Percentiles rank a stretch among this genome's conserved stretches.
Conservation (phyloP, 2,888 invertebrate genomes). For the Leptinotarsa rubiginosa region DNA sequence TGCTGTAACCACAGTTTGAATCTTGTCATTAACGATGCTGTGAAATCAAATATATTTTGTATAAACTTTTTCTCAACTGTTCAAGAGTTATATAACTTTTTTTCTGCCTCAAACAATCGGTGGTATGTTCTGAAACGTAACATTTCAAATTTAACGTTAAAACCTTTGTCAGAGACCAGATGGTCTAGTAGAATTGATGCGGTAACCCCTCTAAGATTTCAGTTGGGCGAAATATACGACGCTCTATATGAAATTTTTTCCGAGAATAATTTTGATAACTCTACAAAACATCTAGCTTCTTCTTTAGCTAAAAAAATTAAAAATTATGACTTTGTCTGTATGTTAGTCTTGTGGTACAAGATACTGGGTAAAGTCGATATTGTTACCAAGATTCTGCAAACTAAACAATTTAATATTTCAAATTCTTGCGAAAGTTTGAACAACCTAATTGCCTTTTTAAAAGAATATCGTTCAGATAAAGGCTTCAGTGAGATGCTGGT, state of each 20-base stretch:
- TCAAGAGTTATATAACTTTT: constrained; percentile 18
- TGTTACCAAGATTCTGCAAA: constrained; percentile 5
- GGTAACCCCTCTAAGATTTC: constrained; percentile 3
- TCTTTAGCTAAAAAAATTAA: not conserved
- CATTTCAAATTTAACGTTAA: constrained; percentile 6
- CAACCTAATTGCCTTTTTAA: not conserved
- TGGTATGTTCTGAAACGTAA: constrained; percentile 6
- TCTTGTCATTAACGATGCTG: constrained; percentile 31
- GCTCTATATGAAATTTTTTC: not conserved
- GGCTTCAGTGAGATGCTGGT: not conserved
- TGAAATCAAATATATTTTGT: constrained; percentile 20
- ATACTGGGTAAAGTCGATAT: not conserved
- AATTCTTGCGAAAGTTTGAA: not conserved
- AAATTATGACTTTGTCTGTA: constrained; percentile 10
- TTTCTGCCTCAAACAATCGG: constrained; percentile 3
- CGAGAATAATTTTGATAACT: not conserved
- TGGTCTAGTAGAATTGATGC: constrained; percentile 7
- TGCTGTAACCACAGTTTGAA: constrained; percentile 33
- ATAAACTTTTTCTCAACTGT: constrained; percentile 24
- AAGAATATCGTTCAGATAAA: constrained; percentile 6
- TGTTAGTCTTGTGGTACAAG: constrained; percentile 9
- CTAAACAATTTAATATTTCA: not conserved
- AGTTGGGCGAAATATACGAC: constrained; percentile 7
- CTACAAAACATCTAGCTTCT: constrained; percentile 8
- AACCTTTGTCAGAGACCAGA: not conserved